Percentiles rank a stretch among this genome's conserved stretches.
Evolutionary conservation across 2,888 invertebrate genomes (phyloP).

Genomic region (Lathronympha strigana): DNA sequence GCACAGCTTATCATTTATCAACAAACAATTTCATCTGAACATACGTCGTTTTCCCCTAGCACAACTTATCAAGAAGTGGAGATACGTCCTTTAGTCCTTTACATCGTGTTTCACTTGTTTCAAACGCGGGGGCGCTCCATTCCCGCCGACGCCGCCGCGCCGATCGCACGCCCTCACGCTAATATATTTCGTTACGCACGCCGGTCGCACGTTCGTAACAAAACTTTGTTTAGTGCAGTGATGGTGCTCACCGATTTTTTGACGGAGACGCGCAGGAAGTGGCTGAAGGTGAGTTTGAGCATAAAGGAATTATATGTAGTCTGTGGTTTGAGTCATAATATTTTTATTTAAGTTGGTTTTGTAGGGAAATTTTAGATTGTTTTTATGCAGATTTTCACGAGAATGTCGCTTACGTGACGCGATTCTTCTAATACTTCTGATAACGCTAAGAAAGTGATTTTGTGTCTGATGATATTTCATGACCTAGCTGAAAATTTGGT

Average conservation of each 20-base stretch:
- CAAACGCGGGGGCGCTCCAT: constrained; percentile 12
- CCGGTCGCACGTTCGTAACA: not conserved
- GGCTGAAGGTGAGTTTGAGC: constrained; percentile 68
- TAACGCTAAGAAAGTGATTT: too few relatives aligned
- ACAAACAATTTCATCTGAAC: too few relatives aligned
- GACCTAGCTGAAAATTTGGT: too few relatives aligned
- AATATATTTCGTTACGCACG: not conserved
- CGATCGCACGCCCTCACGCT: constrained; percentile 20
- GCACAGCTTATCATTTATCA: too few relatives aligned
- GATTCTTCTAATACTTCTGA: too few relatives aligned
- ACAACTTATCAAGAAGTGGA: not conserved
- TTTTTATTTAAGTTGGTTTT: too few relatives aligned
- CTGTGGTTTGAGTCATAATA: not conserved
- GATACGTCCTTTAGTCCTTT: not conserved
- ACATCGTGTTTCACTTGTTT: not conserved
- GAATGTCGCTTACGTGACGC: too few relatives aligned
- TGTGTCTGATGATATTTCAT: too few relatives aligned
- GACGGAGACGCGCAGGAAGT: constrained; percentile 76
- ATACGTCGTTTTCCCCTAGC: too few relatives aligned
- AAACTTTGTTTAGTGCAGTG: constrained; percentile 21
- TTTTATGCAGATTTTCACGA: too few relatives aligned
- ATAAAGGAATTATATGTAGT: not conserved
- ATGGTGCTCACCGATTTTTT: constrained; percentile 79
- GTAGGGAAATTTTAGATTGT: too few relatives aligned
- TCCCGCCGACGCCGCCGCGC: constrained; percentile 24